A percentile compares a stretch with the other conserved stretches of the same genome.
These are phyloP conservation scores for Suncus etruscus DNA, from an alignment of 2,113 vertebrate species.

Conservation along the genomic window DNA sequence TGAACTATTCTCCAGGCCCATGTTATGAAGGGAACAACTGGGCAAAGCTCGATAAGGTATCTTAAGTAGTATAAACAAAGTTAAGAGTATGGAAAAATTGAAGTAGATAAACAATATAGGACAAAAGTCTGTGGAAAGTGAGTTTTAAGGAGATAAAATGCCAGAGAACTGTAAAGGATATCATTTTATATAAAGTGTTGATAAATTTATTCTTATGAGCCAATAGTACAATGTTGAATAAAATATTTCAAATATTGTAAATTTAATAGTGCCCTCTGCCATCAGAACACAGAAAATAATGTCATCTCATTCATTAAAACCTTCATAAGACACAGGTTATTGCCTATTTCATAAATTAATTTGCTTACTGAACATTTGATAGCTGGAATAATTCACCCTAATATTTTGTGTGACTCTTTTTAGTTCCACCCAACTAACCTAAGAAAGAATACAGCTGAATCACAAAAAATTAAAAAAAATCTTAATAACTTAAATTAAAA, in stretches of 20 bases:
- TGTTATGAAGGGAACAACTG: not conserved
- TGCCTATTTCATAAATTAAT: not conserved
- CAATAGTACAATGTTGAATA: not conserved
- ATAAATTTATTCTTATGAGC: not conserved
- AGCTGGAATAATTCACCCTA: not conserved
- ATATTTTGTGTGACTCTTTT: accelerated
- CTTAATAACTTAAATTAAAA: not conserved
- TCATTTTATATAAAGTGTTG: not conserved
- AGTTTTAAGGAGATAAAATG: not conserved
- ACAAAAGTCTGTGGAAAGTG: not conserved
- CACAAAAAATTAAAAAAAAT: not conserved
- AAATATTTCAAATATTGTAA: not conserved
- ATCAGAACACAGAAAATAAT: too few relatives aligned
- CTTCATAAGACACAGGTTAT: not conserved
- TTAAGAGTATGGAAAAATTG: not conserved
- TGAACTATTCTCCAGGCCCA: not conserved
- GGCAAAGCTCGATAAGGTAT: not conserved
- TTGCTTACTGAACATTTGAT: not conserved
- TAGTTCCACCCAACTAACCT: not conserved
- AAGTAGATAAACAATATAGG: not conserved
- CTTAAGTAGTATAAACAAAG: not conserved
- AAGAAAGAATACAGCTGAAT: not conserved
- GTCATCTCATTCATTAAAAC: not conserved
- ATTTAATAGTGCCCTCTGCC: not conserved
- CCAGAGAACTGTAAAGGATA: not conserved